Conservation (phyloP, 2,797 vertebrate genomes). For the Pelobates cultripes region DNA sequence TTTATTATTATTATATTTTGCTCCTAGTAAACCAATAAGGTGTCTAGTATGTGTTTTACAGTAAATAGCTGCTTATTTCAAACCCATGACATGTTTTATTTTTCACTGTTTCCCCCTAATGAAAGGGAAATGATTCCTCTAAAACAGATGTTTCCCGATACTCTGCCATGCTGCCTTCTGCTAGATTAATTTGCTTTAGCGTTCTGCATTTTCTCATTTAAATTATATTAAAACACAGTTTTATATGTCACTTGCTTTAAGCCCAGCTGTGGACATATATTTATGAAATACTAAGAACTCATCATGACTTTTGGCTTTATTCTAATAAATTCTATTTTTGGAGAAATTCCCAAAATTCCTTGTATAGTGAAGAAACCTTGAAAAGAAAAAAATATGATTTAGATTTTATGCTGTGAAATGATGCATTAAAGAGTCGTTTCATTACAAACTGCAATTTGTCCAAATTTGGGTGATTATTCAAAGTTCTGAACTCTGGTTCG, state of each 20-base stretch:
- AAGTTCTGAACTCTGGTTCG: too few relatives aligned
- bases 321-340: too few relatives aligned
- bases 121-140: slow-evolving; percentile 7
- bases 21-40: not conserved
- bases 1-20: not conserved
- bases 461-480: too few relatives aligned
- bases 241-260: not conserved
- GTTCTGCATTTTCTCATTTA: slow-evolving; percentile 2
- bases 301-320: too few relatives aligned
- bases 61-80: not conserved
- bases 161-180: slow-evolving; percentile 23
- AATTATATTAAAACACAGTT: slow-evolving; percentile 23
- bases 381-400: too few relatives aligned
- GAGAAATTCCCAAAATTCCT: too few relatives aligned
- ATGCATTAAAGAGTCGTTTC: too few relatives aligned
- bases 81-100: not conserved
- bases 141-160: slow-evolving; percentile 32
- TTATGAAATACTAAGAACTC: not conserved
- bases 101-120: slow-evolving; percentile 23
- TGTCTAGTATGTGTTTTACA: not conserved
- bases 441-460: too few relatives aligned
- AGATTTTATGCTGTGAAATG: too few relatives aligned
- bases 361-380: too few relatives aligned
- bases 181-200: slow-evolving; percentile 42
- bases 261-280: not conserved